These are phyloP conservation scores for Hanleya hanleyi DNA, from an alignment of 2,888 invertebrate species.

Conservation along the genomic window DNA sequence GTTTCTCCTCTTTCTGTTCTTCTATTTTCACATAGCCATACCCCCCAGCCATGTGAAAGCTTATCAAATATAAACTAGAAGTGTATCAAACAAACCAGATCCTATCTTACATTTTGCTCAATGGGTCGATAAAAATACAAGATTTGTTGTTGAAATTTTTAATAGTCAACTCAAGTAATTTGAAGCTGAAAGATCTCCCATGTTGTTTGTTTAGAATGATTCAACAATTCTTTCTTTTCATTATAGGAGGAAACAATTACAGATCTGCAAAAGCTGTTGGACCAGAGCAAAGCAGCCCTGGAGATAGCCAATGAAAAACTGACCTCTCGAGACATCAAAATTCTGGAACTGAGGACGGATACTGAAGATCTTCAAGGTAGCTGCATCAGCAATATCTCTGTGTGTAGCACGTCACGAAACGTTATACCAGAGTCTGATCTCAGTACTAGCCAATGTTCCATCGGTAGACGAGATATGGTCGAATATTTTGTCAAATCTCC, in stretches of 20 bases:
- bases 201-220: too few species aligned
- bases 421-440: background rate
- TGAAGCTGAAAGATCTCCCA: too few species aligned
- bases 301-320: constrained; percentile 55
- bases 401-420: background rate
- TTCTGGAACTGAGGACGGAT: constrained; percentile 40
- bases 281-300: constrained; percentile 57
- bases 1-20: background rate
- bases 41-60: background rate
- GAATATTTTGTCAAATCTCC: constrained; percentile 25
- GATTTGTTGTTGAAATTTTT: too few species aligned
- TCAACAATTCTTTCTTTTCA: too few species aligned
- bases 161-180: too few species aligned
- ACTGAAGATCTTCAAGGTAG: constrained; percentile 53
- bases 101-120: too few species aligned
- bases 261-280: constrained; percentile 75
- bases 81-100: too few species aligned
- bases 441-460: background rate
- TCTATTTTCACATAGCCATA: background rate
- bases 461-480: background rate
- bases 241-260: constrained; percentile 51
- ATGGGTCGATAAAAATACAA: too few species aligned
- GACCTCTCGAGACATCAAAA: constrained; percentile 44
- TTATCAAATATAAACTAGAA: background rate
- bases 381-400: background rate